Base-by-base conservation (phyloP, 2,888 invertebrate genomes). In the Netelia virgata region DNA sequence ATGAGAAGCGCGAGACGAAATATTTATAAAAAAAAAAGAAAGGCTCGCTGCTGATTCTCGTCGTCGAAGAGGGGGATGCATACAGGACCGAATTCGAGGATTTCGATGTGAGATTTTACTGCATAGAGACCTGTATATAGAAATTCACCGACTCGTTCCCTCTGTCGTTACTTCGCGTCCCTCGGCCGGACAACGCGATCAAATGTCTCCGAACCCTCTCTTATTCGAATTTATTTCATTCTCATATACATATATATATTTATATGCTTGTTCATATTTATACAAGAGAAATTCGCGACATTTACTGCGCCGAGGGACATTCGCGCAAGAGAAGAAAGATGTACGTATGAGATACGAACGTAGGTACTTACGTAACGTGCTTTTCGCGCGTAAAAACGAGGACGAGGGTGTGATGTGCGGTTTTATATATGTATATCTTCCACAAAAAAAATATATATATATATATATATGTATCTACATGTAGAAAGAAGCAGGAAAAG, bases 1-100 rank as follows among this genome's bases (percentile, higher is more conserved):
- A 23, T 79, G 79, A 36, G 63, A 84, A 80, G 73, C 80, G 76
- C 59, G 73, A 80, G 73, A 84, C 75, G 76, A 84, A 81, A 81
- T 84, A 84, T 84, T 72, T 77, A 69, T 57, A 28, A 5, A 77
- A 73, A 72, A 68, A 69, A 63, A 28, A 5, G 73, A 73, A 72
- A 68, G 66, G 59, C 20, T 14, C 69, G 41, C 20, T 55, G 57
- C 36, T 70, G 53, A 16, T 72, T 68, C 72, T 10, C 57, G 64
- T 14, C 10, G 10, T 8, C 53, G 53, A 11, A n/a, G 11, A 36
- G 36, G 14, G 36, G 66, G 36, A 20, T 76, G 57, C 57, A 16
- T 47, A 36, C 11, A 3, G 41, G 41, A 23, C 43, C 61, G 41
- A 72, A 63, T 66, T 64, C 64, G 75, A 55, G 64, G 63, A 70